Base-by-base conservation (phyloP, 2,888 invertebrate genomes). In the Drosophila histrio region DNA sequence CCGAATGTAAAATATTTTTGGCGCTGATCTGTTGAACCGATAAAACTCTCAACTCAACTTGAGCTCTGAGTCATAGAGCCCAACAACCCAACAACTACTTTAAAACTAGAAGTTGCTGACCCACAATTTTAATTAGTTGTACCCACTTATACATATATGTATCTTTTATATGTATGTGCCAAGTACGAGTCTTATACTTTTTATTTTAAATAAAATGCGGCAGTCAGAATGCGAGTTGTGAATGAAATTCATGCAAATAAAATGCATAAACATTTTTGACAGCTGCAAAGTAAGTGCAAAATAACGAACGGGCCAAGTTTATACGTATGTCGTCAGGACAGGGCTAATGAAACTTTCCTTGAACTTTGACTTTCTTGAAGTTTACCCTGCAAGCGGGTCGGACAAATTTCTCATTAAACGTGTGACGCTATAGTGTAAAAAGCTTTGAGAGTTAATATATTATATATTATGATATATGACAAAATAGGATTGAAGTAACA, bases 21-120 rank as follows among this genome's bases (percentile, higher is more conserved):
- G 52, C 60, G 61, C 59, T 65, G 83, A 82, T 82, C 63, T 71
- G 52, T 39, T 59, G 38, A 56, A 36, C 61, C 49, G 82, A 79
- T 85, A 66, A 62, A 52, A 63, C 21, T 39, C 26, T 26, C 50
- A 24, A 22, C 17, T 41, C 46, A 26, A 34, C 47, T n/a, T 26
- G 41, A 32, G 26, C 21, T 39, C 30, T 67, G 69, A 64, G 43
- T 61, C 54, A 58, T 38, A 26, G 24, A n/a, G 43, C n/a, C 39
- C 43, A 54, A 64, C 38, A 67, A 59, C 43, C 11, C 24, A 19
- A 19, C 36, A 52, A 13, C n/a, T 26, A 19, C 50, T 38, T 13
- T 6, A 26, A 32, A 44, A 61, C 19, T 15, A 22, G 19, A 39
- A 62, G 53, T 61, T 38, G 57, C 39, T 68, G 63, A 72, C 62